Conservation (phyloP, 2,113 vertebrate species). For the Notothenia coriiceps region DNA sequence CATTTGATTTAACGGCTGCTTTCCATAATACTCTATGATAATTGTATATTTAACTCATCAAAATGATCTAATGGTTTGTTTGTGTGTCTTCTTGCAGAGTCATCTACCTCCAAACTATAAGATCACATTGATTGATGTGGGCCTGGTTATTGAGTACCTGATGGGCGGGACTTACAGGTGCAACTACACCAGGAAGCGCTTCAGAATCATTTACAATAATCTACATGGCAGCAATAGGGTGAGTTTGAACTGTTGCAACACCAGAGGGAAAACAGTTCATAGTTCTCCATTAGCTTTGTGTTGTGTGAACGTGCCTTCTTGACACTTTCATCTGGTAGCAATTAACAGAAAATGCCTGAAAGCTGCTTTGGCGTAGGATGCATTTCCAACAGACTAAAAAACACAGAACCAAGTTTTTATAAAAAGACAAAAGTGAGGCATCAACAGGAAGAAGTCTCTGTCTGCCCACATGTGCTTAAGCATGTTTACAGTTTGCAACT, state of each 20-base stretch:
- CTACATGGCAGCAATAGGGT: slow-evolving; percentile 95
- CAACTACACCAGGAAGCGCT: slow-evolving; percentile 97
- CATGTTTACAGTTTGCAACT: not conserved
- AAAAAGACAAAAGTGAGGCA: not conserved
- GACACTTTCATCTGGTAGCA: not conserved
- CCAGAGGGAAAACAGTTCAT: too few relatives aligned
- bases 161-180: slow-evolving; percentile 99
- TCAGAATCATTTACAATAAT: slow-evolving; percentile 97
- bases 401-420: not conserved
- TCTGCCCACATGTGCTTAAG: not conserved
- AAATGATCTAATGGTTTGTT: not conserved
- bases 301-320: not conserved
- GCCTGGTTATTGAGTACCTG: slow-evolving; percentile 96
- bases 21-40: too few relatives aligned
- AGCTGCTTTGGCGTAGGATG: too few relatives aligned
- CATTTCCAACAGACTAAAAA: not conserved
- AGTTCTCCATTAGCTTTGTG: not conserved
- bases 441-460: too few relatives aligned
- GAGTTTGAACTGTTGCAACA: slow-evolving; percentile 33
- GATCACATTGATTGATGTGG: slow-evolving; percentile 96
- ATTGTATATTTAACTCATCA: too few relatives aligned
- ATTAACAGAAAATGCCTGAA: not conserved
- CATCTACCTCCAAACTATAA: slow-evolving; percentile 98
- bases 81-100: slow-evolving; percentile 83
- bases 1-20: too few relatives aligned